A percentile compares a stretch with the other conserved stretches of the same genome.
phyloP scores from a whole-genome alignment of 2,888 invertebrate genomes.

The Griposia aprilina region DNA sequence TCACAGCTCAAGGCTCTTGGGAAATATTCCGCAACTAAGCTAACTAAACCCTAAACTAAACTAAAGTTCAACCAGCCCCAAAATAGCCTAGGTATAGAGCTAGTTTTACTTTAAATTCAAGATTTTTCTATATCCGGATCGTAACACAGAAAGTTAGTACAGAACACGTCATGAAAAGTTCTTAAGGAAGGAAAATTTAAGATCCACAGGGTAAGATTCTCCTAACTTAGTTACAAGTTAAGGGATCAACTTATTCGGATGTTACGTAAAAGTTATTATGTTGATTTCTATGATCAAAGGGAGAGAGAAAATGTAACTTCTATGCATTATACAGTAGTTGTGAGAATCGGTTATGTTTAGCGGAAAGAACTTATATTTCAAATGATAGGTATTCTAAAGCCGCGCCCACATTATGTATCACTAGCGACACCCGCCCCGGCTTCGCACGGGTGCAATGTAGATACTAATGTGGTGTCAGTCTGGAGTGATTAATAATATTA shows the following conservation, averaged over 20 bases:
- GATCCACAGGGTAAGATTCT: constrained; percentile 23
- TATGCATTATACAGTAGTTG: constrained; percentile 1
- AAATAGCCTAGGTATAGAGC: constrained; percentile 9
- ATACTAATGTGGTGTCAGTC: too few species aligned
- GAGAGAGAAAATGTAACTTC: neutral
- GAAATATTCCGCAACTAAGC: constrained; percentile 14
- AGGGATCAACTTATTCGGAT: constrained; percentile 43
- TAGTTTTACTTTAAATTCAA: constrained; percentile 20
- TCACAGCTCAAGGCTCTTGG: neutral
- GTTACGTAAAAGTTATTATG: constrained; percentile 33
- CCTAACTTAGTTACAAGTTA: constrained; percentile 53
- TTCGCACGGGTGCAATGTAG: too few species aligned
- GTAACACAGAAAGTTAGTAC: constrained; percentile 28
- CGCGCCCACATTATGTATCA: too few species aligned
- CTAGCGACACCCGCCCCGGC: too few species aligned
- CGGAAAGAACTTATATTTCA: neutral
- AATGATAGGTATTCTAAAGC: neutral
- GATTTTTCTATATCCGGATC: constrained; percentile 9
- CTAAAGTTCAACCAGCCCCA: neutral
- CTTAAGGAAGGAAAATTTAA: constrained; percentile 42
- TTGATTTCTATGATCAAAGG: constrained; percentile 44
- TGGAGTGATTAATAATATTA: too few species aligned
- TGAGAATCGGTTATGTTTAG: neutral
- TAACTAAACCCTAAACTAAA: constrained; percentile 15
- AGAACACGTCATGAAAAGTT: constrained; percentile 35